A percentile compares a stretch with the other conserved stretches of the same genome.
These are phyloP conservation scores for Mionectes olivaceus DNA, from an alignment of 2,797 vertebrate genomes.

Conservation along the genomic window DNA sequence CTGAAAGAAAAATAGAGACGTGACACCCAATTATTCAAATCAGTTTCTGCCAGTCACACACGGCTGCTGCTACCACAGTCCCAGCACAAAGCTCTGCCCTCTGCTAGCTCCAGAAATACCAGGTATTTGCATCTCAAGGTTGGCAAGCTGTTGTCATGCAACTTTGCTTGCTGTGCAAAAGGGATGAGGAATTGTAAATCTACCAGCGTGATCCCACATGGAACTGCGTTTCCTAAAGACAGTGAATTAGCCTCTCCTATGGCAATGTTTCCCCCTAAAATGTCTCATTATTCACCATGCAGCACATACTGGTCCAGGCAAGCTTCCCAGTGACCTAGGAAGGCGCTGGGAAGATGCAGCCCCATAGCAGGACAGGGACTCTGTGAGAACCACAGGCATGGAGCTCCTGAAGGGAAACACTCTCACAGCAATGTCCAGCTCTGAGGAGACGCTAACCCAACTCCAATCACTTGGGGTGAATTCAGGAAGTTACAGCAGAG, in stretches of 20 bases:
- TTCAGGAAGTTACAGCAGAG: not conserved
- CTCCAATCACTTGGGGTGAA: not conserved
- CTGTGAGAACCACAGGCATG: not conserved
- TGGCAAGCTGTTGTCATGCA: constrained; percentile 2
- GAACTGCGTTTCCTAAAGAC: not conserved
- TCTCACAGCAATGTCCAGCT: not conserved
- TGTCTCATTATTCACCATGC: not conserved
- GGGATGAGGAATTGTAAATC: not conserved
- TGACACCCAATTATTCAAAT: constrained; percentile 71
- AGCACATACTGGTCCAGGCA: not conserved
- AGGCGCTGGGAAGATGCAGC: not conserved
- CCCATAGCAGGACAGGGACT: not conserved
- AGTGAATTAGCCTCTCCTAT: not conserved
- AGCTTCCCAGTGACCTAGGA: not conserved
- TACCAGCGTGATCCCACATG: not conserved
- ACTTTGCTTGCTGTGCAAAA: not conserved
- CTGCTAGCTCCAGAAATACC: constrained; percentile 14
- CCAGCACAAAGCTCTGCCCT: not conserved
- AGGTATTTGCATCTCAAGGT: constrained; percentile 15
- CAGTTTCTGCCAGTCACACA: constrained; percentile 44
- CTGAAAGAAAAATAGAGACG: constrained; percentile 66
- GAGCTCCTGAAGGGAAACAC: not conserved
- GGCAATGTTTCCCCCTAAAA: not conserved
- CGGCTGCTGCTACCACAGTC: not conserved
- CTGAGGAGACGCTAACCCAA: not conserved